Evolutionary conservation across 2,113 vertebrate species (phyloP).

Genomic region (Thryonomys swinderianus): DNA sequence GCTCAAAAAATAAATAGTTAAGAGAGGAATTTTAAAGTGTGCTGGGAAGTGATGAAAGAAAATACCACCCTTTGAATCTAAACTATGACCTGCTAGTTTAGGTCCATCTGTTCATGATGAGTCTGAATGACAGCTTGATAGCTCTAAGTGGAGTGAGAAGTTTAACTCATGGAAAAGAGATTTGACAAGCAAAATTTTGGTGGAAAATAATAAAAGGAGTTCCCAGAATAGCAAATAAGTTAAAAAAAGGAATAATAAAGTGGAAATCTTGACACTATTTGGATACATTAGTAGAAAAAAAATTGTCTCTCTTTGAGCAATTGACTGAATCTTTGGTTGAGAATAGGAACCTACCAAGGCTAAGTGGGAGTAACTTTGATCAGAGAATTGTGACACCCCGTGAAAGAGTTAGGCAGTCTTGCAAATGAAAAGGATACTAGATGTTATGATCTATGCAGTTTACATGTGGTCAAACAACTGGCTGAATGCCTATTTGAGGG

Average conservation of each 20-base stretch:
- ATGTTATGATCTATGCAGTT: background rate
- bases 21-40: background rate
- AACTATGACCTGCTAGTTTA: background rate
- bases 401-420: background rate
- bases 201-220: background rate
- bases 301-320: background rate
- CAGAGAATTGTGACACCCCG: background rate
- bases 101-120: background rate
- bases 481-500: background rate
- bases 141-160: background rate
- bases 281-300: background rate
- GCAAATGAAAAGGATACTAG: background rate
- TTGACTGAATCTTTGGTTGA: background rate
- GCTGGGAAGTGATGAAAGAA: background rate
- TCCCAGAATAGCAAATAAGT: background rate
- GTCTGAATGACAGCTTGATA: background rate
- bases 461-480: background rate
- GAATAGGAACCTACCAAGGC: background rate
- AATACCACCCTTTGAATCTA: slow-evolving; percentile 34
- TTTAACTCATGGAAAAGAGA: background rate
- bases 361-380: slow-evolving; percentile 16
- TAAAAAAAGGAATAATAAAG: background rate
- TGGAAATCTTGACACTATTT: background rate
- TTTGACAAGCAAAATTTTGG: background rate
- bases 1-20: background rate